Evolutionary conservation across 2,888 invertebrate species (phyloP), one percentile per base, ranked within the genome.

Genomic region (Napeogenes inachia): DNA sequence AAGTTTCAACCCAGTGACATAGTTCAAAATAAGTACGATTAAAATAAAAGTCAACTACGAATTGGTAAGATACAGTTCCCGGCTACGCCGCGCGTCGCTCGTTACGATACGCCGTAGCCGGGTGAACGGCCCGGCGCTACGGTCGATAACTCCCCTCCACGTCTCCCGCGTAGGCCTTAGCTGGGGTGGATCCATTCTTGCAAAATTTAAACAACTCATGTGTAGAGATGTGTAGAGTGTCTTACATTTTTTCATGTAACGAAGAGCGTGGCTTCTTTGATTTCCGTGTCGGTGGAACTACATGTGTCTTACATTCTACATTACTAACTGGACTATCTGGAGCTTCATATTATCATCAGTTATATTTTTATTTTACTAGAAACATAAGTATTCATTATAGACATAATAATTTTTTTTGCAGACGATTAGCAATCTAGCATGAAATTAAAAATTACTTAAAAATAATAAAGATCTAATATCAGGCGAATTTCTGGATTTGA

Each of bases 91-190:
- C 77, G 21, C 21, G 21, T 21, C 8, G 8, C 5, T 38, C 38
- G 38, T 38, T 79, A 80, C 79, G 79, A 76, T 81, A 81, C 79
- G 79, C 68, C 73, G 74, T 75, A 74, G 83, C 80, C 82, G 84
- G 88, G 83, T 87, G 83, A 86, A 87, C 78, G 87, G 82, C 87
- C 88, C 75, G 74, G 73, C 73, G 77, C 74, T 75, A 77, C 78
- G 87, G 88, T 89, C 89, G 89, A 88, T 89, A 89, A 58, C 59
- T 62, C 63, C 58, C 66, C 46, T 70, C 65, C 65, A 68, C 67
- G 66, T 63, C 69, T 68, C 66, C 62, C 67, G 64, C 70, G 72
- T 71, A 73, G 74, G 57, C 57, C 53, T 54, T 35, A 54, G 50
- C 73, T 76, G 73, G 74, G 75, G 75, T 35, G 35, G 76, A 73